A percentile compares a stretch with the other conserved stretches of the same genome.
Evolutionary conservation across 1,140 invertebrate genomes (phyloP).

Genomic region (Lordiphosa mommai): DNA sequence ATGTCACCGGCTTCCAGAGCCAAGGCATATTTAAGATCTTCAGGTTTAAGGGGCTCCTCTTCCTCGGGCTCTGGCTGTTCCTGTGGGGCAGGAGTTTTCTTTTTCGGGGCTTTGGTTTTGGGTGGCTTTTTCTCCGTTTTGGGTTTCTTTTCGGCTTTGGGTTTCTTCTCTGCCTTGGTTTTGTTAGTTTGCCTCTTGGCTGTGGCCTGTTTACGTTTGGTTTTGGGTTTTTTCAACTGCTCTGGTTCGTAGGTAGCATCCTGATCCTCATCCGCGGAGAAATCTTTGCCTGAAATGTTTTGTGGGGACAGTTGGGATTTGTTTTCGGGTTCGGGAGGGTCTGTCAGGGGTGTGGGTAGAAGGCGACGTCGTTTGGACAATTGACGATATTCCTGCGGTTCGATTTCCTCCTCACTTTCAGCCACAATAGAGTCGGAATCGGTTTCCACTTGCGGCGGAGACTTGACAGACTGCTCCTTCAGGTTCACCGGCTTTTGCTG

Average conservation of each 20-base stretch:
- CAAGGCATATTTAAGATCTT: conserved; percentile 65
- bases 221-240: conserved; percentile 15
- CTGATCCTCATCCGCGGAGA: conserved; percentile 55
- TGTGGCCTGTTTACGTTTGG: conserved; percentile 41
- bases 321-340: background rate
- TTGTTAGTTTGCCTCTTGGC: conserved; percentile 26
- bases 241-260: conserved; percentile 52
- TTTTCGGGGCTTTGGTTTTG: conserved; percentile 2
- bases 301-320: background rate
- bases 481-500: too few relatives aligned
- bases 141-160: conserved; percentile 31
- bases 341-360: conserved; percentile 9
- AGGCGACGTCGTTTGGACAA: conserved; percentile 61
- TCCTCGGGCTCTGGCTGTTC: conserved; percentile 22
- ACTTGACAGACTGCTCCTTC: too few relatives aligned
- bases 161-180: conserved; percentile 36
- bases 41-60: conserved; percentile 45
- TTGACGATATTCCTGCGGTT: conserved; percentile 54
- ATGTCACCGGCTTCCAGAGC: conserved; percentile 67
- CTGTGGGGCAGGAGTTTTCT: background rate
- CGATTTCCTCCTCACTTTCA: conserved; percentile 67
- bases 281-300: conserved; percentile 27
- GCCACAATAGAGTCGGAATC: conserved; percentile 74
- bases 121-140: conserved; percentile 7
- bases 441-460: background rate